Evolutionary conservation across 2,113 vertebrate species (phyloP).

Genomic region (Heterocephalus glaber): DNA sequence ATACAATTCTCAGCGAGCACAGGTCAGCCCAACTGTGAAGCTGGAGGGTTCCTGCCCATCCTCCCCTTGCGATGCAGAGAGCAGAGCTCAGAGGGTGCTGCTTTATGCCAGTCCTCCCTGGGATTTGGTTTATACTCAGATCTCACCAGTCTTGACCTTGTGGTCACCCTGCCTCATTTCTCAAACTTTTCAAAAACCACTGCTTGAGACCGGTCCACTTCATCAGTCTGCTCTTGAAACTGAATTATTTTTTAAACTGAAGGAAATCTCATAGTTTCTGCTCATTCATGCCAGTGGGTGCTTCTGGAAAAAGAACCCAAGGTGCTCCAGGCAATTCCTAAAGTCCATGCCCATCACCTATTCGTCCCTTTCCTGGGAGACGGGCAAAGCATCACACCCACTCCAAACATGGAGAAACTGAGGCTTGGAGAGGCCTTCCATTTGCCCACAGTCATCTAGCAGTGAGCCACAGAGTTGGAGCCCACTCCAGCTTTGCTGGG

Average conservation of each 20-base stretch:
- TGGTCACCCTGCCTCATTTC: fast-evolving
- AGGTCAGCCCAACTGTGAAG: fast-evolving
- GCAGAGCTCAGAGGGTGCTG: too few relatives aligned
- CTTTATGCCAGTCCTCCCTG: fast-evolving
- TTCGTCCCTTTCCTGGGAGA: background rate
- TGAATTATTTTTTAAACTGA: background rate
- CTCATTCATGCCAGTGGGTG: fast-evolving
- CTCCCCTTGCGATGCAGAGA: fast-evolving
- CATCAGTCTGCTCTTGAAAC: background rate
- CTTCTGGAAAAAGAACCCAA: background rate
- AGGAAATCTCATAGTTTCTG: background rate
- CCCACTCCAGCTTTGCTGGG: fast-evolving
- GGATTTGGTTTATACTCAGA: background rate
- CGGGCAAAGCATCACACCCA: fast-evolving
- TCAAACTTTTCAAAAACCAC: background rate
- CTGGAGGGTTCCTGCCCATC: background rate
- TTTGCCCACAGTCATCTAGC: too few relatives aligned
- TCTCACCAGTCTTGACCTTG: background rate
- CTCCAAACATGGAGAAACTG: background rate
- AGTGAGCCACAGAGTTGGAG: background rate
- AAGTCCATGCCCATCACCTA: background rate
- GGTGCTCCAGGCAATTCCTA: fast-evolving
- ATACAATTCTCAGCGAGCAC: background rate
- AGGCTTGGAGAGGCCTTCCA: background rate
- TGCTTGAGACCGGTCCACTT: background rate